These are phyloP conservation scores for Callinectes sapidus DNA, from an alignment of 2,888 invertebrate species.

Conservation along the genomic window DNA sequence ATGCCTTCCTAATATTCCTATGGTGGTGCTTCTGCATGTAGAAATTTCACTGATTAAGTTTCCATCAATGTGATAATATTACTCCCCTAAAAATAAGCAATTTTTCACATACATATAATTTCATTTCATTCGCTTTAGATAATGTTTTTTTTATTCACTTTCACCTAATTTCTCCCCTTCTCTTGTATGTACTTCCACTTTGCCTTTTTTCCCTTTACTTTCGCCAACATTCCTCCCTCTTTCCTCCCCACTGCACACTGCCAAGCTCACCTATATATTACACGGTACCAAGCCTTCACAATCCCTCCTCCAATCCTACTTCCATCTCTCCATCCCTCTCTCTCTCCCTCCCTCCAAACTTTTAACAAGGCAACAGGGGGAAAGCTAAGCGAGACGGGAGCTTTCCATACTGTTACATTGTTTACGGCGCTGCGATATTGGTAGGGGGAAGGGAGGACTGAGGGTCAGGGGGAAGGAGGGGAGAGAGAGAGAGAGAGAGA, in stretches of 20 bases:
- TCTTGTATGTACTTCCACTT: background rate
- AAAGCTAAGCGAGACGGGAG: constrained; percentile 1
- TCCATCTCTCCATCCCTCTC: constrained; percentile 42
- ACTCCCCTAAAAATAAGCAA: background rate
- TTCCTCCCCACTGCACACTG: constrained; percentile 7
- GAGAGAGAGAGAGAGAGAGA: constrained; percentile 4
- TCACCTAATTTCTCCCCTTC: background rate
- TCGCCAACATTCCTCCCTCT: constrained; percentile 3
- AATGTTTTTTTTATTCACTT: background rate
- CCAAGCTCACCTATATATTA: constrained; percentile 31
- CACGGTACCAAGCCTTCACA: constrained; percentile 3
- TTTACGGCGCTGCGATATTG: constrained; percentile 26
- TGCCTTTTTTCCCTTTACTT: background rate
- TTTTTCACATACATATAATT: background rate
- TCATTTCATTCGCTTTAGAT: background rate
- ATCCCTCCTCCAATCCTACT: constrained; percentile 27
- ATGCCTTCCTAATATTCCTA: background rate
- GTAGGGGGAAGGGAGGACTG: background rate
- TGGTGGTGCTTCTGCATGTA: background rate
- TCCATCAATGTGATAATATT: background rate
- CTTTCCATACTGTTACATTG: constrained; percentile 22
- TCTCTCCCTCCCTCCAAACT: constrained; percentile 21
- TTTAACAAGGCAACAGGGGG: constrained; percentile 20
- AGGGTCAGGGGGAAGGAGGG: background rate
- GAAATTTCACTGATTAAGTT: background rate